Base-by-base conservation (phyloP, 2,888 invertebrate species). In the Portevinia maculata region DNA sequence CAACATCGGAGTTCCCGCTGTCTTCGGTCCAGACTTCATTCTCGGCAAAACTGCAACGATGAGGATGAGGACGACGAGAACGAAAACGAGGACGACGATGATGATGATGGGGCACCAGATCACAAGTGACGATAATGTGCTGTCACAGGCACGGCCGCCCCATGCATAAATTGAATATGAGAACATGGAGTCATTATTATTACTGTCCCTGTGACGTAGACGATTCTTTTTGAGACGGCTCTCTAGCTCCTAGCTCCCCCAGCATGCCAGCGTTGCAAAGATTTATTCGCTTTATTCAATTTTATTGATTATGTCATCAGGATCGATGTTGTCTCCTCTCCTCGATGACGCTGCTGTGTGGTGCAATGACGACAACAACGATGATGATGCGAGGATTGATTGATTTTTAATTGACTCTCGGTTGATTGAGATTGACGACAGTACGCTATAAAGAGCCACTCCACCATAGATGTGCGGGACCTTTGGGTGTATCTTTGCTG, bases 91-190 rank as follows among this genome's bases (percentile, higher is more conserved):
- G 46, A 37, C 24, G 52, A 67, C 48, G 55, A 75, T 64, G 79
- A 74, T 53, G 79, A 84, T 84, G 84, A 70, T 74, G 74, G 70
- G 71, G 57, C 79, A 75, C 84, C 79, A 85, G 87, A 87, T 87
- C 86, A 84, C 85, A 87, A 87, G 87, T 87, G 87, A 86, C 86
- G 87, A 87, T 87, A 87, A 87, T 86, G 86, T 85, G 86, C 86
- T 87, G 86, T 87, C 86, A 85, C 85, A 86, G 78, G 83, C 78
- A 83, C 83, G 83, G 83, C 83, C 70, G 83, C 78, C 78, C 71
- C 83, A 78, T 83, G 83, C 83, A 83, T 83, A 83, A 83, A 83
- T 83, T 83, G 83, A 83, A 83, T 83, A 83, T 83, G 78, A 83
- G 83, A 83, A 83, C 83, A 83, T 78, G 83, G 65, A 83, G 83